A percentile compares a stretch with the other conserved stretches of the same genome.
Evolutionary conservation across 2,797 vertebrate species (phyloP).

Genomic region (Rhabdomys pumilio): DNA sequence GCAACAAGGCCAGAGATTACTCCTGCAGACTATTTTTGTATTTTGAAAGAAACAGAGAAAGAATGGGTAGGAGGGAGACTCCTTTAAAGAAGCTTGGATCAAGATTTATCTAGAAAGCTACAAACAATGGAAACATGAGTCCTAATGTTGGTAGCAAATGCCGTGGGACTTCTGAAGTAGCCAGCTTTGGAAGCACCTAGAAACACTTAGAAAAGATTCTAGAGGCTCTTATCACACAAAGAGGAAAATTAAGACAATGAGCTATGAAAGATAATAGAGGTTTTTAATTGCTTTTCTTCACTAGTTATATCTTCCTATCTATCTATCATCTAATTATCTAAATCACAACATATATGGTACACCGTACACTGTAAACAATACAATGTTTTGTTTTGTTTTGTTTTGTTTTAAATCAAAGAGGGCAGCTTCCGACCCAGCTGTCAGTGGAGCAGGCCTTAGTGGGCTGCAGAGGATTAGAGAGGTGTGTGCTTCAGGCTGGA

Average conservation of each 20-base stretch:
- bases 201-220: neutral
- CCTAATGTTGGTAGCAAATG: neutral
- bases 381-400: neutral
- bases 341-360: neutral
- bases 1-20: neutral
- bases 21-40: neutral
- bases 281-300: neutral
- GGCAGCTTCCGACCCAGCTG: neutral
- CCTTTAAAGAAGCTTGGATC: neutral
- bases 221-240: neutral
- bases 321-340: neutral
- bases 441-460: neutral
- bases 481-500: neutral
- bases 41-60: constrained; percentile 25
- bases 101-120: neutral
- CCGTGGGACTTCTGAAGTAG: neutral
- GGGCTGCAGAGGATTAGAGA: neutral
- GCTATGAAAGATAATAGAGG: neutral
- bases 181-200: neutral
- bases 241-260: neutral
- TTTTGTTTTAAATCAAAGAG: neutral
- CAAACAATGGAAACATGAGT: neutral
- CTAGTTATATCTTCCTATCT: neutral
- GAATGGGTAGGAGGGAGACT: neutral
- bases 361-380: neutral